phyloP scores from a whole-genome alignment of 2,113 vertebrate species.

The Myodes glareolus region DNA sequence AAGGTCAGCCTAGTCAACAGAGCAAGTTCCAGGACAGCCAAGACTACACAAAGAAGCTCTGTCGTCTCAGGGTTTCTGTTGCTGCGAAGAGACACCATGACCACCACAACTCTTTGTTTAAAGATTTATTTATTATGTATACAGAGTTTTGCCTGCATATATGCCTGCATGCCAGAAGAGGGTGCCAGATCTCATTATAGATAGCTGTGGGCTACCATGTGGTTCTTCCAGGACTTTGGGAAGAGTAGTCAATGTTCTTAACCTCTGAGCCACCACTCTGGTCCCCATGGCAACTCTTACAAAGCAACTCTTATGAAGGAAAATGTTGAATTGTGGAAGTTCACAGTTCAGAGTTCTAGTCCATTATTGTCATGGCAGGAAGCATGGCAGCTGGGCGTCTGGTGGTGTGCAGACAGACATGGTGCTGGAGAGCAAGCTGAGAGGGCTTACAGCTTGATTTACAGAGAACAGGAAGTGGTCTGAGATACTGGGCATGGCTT shows the following conservation, averaged over 20 bases:
- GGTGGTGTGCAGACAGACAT: fast-evolving
- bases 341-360: background rate
- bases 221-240: too few relatives aligned
- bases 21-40: background rate
- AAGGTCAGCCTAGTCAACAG: background rate
- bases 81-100: background rate
- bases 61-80: background rate
- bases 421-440: background rate
- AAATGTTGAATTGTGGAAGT: background rate
- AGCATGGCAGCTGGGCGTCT: background rate
- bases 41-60: background rate
- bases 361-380: background rate
- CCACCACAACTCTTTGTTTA: background rate
- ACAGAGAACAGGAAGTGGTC: background rate
- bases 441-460: background rate
- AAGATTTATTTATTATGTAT: too few relatives aligned
- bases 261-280: too few relatives aligned
- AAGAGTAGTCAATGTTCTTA: too few relatives aligned
- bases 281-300: too few relatives aligned
- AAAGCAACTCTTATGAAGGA: background rate
- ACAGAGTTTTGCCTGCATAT: too few relatives aligned
- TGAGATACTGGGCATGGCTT: background rate
- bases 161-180: too few relatives aligned
- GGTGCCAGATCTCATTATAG: too few relatives aligned
- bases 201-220: too few relatives aligned